phyloP scores from a whole-genome alignment of 2,113 vertebrate genomes.

The Perognathus longimembris region DNA sequence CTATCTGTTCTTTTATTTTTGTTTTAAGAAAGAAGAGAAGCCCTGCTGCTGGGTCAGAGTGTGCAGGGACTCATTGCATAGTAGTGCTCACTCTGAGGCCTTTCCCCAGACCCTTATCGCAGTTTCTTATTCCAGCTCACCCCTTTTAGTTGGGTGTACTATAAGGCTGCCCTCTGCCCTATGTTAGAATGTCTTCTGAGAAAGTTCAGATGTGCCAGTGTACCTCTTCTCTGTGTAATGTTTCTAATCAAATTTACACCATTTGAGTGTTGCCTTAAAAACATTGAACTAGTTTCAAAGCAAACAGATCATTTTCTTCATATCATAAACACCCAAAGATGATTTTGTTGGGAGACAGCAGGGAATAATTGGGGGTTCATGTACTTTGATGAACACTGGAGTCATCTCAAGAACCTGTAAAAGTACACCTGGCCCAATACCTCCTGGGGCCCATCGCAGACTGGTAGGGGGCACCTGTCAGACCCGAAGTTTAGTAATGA shows the following conservation, averaged over 20 bases:
- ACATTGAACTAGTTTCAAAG: slow-evolving; percentile 23
- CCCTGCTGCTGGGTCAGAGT: neutral
- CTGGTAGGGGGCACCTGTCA: neutral
- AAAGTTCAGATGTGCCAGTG: neutral
- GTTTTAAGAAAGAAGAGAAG: slow-evolving; percentile 53
- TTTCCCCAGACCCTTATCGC: neutral
- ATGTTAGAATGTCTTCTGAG: neutral
- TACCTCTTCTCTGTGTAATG: neutral
- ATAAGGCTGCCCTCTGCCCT: neutral
- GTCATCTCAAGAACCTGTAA: slow-evolving; percentile 8
- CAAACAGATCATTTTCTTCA: slow-evolving; percentile 23
- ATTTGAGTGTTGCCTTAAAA: slow-evolving; percentile 16
- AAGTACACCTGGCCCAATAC: neutral
- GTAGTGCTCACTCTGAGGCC: neutral
- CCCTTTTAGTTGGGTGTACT: neutral
- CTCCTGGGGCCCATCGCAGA: neutral
- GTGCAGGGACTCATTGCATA: neutral
- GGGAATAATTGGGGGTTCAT: slow-evolving; percentile 22
- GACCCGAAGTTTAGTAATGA: neutral
- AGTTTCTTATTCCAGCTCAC: neutral
- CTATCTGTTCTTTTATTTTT: slow-evolving; percentile 43
- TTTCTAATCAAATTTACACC: neutral
- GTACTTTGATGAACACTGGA: neutral
- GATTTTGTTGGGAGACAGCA: slow-evolving; percentile 45
- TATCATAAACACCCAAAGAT: slow-evolving; percentile 36